These are phyloP conservation scores for Bucorvus abyssinicus DNA, from an alignment of 2,797 vertebrate species.

Conservation along the genomic window DNA sequence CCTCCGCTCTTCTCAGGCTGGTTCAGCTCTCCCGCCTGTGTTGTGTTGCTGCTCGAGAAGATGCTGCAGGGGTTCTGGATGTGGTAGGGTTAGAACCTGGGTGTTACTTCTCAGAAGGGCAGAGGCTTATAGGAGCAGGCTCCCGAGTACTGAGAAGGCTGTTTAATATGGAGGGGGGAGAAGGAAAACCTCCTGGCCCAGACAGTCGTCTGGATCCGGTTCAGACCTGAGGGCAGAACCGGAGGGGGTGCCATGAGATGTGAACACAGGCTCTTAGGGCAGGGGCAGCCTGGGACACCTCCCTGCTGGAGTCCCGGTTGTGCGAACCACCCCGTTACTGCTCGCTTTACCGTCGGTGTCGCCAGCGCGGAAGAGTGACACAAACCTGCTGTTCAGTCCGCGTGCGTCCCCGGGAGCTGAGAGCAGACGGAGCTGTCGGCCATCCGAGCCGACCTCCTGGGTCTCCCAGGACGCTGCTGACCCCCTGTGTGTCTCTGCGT, in stretches of 20 bases:
- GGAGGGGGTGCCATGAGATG: neutral
- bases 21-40: neutral
- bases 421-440: neutral
- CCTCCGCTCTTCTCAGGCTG: neutral
- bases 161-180: neutral
- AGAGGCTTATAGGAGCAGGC: neutral
- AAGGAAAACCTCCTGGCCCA: neutral
- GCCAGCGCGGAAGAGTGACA: neutral
- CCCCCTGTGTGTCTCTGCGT: neutral
- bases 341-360: neutral
- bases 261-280: neutral
- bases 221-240: neutral
- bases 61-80: neutral
- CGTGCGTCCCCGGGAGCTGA: neutral
- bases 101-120: neutral
- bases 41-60: neutral
- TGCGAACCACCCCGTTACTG: neutral
- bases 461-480: neutral
- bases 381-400: neutral
- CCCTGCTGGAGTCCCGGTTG: no score
- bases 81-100: neutral
- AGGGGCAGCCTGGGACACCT: neutral
- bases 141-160: neutral
- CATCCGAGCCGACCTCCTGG: neutral
- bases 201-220: fast-evolving